phyloP scores from a whole-genome alignment of 2,113 vertebrate species.

The Pygoscelis adeliae region DNA sequence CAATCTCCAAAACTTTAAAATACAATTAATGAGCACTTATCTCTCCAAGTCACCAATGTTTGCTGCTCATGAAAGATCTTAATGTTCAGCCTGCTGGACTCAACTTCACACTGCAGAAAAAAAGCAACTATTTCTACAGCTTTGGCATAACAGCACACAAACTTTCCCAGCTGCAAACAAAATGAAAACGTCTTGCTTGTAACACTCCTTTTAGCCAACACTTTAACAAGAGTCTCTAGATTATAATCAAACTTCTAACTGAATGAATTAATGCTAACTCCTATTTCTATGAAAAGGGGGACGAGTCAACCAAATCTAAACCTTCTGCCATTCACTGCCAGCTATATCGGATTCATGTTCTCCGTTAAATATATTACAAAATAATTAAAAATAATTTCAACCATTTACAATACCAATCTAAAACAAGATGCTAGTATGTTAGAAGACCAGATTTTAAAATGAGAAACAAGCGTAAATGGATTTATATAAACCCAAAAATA shows the following conservation, averaged over 20 bases:
- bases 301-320: not conserved
- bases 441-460: not conserved
- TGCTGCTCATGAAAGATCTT: not conserved
- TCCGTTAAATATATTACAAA: not conserved
- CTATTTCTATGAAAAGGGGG: not conserved
- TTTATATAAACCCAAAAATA: not conserved
- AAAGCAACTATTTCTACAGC: not conserved
- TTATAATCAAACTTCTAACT: not conserved
- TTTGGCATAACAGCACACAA: not conserved
- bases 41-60: not conserved
- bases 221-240: not conserved
- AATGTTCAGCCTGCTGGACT: not conserved
- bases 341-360: not conserved
- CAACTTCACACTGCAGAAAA: not conserved
- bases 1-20: not conserved
- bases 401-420: not conserved
- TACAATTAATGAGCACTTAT: not conserved
- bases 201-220: not conserved
- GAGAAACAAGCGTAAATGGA: not conserved
- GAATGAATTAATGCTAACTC: not conserved
- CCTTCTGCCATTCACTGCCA: not conserved
- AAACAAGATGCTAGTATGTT: not conserved
- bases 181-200: not conserved
- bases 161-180: not conserved
- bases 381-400: not conserved